These are phyloP conservation scores for Clamator glandarius DNA, from an alignment of 2,797 vertebrate species.

Conservation along the genomic window DNA sequence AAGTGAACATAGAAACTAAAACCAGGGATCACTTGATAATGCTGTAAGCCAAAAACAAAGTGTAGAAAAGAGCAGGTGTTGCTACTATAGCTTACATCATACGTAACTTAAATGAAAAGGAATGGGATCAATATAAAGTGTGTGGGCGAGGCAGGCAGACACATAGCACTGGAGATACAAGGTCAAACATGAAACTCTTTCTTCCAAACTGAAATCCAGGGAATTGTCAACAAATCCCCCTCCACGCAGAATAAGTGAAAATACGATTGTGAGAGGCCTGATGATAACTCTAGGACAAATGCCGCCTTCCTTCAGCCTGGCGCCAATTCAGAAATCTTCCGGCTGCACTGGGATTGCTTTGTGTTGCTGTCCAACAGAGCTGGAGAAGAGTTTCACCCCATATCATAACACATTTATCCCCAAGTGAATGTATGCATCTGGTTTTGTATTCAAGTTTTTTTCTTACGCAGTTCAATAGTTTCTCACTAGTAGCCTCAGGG, in stretches of 20 bases:
- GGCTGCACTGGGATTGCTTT: not conserved
- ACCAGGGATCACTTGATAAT: not conserved
- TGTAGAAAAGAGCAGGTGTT: not conserved
- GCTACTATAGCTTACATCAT: not conserved
- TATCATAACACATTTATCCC: not conserved
- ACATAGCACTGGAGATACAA: not conserved
- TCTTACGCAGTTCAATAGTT: not conserved
- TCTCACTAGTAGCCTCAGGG: conserved; percentile 18
- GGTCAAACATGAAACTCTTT: not conserved
- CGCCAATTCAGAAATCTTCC: not conserved
- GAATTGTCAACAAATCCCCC: not conserved
- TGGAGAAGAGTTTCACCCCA: not conserved
- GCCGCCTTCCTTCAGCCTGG: not conserved
- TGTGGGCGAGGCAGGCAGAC: not conserved
- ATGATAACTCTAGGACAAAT: not conserved
- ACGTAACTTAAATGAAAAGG: not conserved
- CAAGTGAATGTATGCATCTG: not conserved
- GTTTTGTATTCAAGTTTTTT: not conserved
- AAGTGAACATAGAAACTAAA: not conserved
- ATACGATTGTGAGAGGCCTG: not conserved
- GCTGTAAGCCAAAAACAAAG: not conserved
- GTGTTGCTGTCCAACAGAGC: not conserved
- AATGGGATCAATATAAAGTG: not conserved
- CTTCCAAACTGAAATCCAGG: not conserved
- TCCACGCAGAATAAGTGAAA: not conserved